Base-by-base conservation (phyloP, 2,797 vertebrate species). In the Myotis findleyi region DNA sequence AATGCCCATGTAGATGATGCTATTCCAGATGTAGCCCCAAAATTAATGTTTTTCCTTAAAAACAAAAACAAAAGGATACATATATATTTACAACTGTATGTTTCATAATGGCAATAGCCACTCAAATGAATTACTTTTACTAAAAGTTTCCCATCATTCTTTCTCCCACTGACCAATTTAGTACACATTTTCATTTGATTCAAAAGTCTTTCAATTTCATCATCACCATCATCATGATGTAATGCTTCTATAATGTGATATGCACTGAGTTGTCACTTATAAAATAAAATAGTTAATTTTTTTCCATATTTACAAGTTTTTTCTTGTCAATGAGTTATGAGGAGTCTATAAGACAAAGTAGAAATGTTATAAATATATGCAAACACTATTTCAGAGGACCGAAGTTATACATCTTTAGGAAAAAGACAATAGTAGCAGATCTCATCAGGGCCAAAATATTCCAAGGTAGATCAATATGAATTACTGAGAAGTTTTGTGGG, bases 261-360 rank as follows among this genome's bases (percentile, higher is more conserved):
- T 97, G 90, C 49, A 97, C 80, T 7, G 95, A 98, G 66, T 94
- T 98, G 97, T 97, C 97, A 93, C 86, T 97, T 91, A 97, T 73
- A 95, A 98, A 97, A 97, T 98, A 92, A 95, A 97, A 97, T 12
- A 97, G 49, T 5, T 93, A 77, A 18, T 2, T 0, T 91, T 47
- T 97, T 96, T 97, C 95, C 96, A 96, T 95, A 73, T 66, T 97
- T 84, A 80, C 23, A 89, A 85, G 33, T 49, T 82, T 75, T 95
- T 95, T 94, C 80, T 94, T 88, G 59, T 96, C 85, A 87, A 73
- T 66, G 49, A 93, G 83, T 89, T 57, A 44, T 95, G 16, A 93
- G 62, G 76, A 96, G 53, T 87, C 93, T 92, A 88, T 93, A 2
- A 27, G 55, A 38, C 81, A 97, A 95, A 85, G 84, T 0, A 96